Percentiles rank a stretch among this genome's conserved stretches.
phyloP scores from a whole-genome alignment of 2,888 invertebrate species.

The Calephelis perditalis region DNA sequence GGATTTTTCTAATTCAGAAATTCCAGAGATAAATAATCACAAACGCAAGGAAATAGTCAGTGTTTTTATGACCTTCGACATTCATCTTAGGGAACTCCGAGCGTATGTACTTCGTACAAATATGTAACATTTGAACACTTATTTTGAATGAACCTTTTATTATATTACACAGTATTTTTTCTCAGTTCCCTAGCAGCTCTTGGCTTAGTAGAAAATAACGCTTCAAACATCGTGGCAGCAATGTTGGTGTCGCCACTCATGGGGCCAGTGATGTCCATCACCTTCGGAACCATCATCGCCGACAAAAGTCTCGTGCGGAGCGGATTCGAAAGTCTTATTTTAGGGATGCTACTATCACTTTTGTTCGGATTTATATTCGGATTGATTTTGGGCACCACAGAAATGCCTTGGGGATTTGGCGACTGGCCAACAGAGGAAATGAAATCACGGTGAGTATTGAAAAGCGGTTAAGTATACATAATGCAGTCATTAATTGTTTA shows the following conservation, averaged over 20 bases:
- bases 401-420: conserved; percentile 86
- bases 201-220: conserved; percentile 89
- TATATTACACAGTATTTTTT: neutral
- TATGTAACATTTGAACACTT: too few relatives aligned
- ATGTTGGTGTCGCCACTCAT: conserved; percentile 87
- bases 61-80: too few relatives aligned
- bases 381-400: conserved; percentile 83
- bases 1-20: too few relatives aligned
- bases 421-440: conserved; percentile 90
- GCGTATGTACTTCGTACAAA: too few relatives aligned
- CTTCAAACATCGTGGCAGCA: conserved; percentile 87
- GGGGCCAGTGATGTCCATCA: conserved; percentile 93
- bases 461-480: too few relatives aligned
- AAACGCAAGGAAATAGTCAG: too few relatives aligned
- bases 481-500: too few relatives aligned
- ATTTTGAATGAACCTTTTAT: too few relatives aligned
- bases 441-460: conserved; percentile 80
- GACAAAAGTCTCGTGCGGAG: conserved; percentile 83
- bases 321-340: conserved; percentile 82
- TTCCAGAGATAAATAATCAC: too few relatives aligned
- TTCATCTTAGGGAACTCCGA: too few relatives aligned
- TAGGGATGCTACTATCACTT: conserved; percentile 86
- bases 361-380: conserved; percentile 89
- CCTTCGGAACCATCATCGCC: conserved; percentile 88
- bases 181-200: conserved; percentile 88